Percentiles rank a stretch among this genome's conserved stretches.
These are phyloP conservation scores for Diploscapter pachys DNA, from an alignment of 1,140 invertebrate genomes.

Conservation along the genomic window DNA sequence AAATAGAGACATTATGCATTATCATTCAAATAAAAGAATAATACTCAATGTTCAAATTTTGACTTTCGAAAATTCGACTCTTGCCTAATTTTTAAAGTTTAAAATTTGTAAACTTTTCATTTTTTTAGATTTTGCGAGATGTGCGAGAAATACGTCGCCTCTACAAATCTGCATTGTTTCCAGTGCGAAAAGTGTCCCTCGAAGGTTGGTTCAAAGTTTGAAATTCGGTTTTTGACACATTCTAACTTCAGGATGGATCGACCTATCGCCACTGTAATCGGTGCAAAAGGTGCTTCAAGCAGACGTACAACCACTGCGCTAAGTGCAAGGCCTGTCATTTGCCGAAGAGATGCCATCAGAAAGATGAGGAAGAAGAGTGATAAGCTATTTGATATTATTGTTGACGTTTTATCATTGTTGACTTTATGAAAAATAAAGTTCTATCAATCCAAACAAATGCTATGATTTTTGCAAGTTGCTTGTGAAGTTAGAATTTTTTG, in stretches of 20 bases:
- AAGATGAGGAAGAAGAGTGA: constrained; percentile 5
- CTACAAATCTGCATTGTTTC: constrained; percentile 21
- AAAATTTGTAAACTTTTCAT: not conserved
- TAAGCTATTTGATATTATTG: constrained; percentile 5
- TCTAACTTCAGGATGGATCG: constrained; percentile 16
- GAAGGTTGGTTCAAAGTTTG: constrained; percentile 4
- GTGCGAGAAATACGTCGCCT: constrained; percentile 29
- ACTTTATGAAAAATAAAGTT: not conserved
- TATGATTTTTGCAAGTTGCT: constrained; percentile 1
- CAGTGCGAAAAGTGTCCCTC: constrained; percentile 22
- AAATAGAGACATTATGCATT: no score
- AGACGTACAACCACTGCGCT: constrained; percentile 25
- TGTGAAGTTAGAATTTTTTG: constrained; percentile 6
- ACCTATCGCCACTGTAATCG: constrained; percentile 20
- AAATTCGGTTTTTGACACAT: not conserved
- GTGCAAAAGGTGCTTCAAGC: constrained; percentile 26
- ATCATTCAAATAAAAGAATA: no score
- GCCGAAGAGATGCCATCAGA: constrained; percentile 20
- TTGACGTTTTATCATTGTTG: constrained; percentile 13
- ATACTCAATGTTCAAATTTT: no score
- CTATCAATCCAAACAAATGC: not conserved
- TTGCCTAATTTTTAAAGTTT: not conserved
- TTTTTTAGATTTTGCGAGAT: constrained; percentile 22
- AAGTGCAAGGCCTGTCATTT: constrained; percentile 28
- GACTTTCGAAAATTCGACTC: no score